These are phyloP conservation scores for Auanema freiburgensis DNA, from an alignment of 2,888 invertebrate genomes.

Conservation along the genomic window DNA sequence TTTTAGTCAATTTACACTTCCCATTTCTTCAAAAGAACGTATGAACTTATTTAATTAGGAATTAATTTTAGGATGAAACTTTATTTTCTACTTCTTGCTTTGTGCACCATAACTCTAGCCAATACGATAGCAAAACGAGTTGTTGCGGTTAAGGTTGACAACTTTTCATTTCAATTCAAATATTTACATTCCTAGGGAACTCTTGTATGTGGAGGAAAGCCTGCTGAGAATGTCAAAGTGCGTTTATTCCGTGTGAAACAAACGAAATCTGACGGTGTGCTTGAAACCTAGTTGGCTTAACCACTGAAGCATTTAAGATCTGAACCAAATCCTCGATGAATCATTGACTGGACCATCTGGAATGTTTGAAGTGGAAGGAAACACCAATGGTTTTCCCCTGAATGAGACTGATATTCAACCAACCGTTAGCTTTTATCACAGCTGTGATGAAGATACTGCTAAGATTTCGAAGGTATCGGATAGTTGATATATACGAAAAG, in stretches of 20 bases:
- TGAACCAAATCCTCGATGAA: slow-evolving; percentile 41
- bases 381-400: slow-evolving; percentile 39
- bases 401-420: slow-evolving; percentile 41
- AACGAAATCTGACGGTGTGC: slow-evolving; percentile 39
- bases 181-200: slow-evolving; percentile 26
- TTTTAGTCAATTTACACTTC: too few species aligned
- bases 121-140: slow-evolving; percentile 30
- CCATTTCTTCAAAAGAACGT: too few species aligned
- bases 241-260: slow-evolving; percentile 43
- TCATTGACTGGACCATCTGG: slow-evolving; percentile 33
- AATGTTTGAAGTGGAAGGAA: slow-evolving; percentile 49
- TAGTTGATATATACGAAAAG: neutral
- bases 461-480: slow-evolving; percentile 39
- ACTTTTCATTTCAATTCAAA: neutral
- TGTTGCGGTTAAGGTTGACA: slow-evolving; percentile 20
- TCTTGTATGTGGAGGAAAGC: slow-evolving; percentile 38
- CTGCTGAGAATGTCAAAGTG: slow-evolving; percentile 41
- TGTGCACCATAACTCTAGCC: neutral
- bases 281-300: neutral
- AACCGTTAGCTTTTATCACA: slow-evolving; percentile 40
- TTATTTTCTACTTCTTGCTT: too few species aligned
- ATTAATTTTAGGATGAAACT: too few species aligned
- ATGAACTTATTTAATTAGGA: too few species aligned
- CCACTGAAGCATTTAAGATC: slow-evolving; percentile 19
- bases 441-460: slow-evolving; percentile 42